Conservation (phyloP, 2,113 vertebrate genomes). For the Picathartes gymnocephalus region DNA sequence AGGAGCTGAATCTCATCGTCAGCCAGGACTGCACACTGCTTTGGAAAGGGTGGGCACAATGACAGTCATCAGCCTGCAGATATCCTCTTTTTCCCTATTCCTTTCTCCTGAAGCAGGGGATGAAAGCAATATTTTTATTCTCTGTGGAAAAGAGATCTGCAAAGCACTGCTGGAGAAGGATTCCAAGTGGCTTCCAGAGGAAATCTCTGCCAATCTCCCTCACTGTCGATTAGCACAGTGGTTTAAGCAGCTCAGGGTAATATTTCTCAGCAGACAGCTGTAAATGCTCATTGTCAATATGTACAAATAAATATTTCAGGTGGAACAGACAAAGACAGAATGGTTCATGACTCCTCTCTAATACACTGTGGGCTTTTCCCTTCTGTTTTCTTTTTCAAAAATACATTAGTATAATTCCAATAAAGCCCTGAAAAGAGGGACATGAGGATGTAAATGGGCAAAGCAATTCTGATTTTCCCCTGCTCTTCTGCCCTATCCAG, state of each 20-base stretch:
- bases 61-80: neutral
- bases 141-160: neutral
- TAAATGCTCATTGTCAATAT: slow-evolving; percentile 61
- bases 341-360: neutral
- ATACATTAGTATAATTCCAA: neutral
- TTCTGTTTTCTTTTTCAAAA: neutral
- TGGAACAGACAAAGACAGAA: neutral
- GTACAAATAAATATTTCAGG: slow-evolving; percentile 53
- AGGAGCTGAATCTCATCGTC: neutral
- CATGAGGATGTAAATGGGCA: neutral
- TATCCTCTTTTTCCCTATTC: neutral
- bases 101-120: neutral
- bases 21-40: too few relatives aligned
- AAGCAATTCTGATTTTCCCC: neutral
- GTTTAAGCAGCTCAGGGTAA: slow-evolving; percentile 22
- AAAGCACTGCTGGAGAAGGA: neutral
- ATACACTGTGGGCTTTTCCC: neutral
- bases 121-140: neutral
- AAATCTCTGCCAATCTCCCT: slow-evolving; percentile 1
- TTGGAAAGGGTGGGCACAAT: neutral
- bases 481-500: neutral
- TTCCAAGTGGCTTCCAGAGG: neutral
- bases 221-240: neutral
- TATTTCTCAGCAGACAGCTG: slow-evolving; percentile 22
- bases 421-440: neutral